Evolutionary conservation across 2,888 invertebrate genomes (phyloP), one percentile per base, ranked within the genome.

Genomic region (Rotaria magnacalcarata): DNA sequence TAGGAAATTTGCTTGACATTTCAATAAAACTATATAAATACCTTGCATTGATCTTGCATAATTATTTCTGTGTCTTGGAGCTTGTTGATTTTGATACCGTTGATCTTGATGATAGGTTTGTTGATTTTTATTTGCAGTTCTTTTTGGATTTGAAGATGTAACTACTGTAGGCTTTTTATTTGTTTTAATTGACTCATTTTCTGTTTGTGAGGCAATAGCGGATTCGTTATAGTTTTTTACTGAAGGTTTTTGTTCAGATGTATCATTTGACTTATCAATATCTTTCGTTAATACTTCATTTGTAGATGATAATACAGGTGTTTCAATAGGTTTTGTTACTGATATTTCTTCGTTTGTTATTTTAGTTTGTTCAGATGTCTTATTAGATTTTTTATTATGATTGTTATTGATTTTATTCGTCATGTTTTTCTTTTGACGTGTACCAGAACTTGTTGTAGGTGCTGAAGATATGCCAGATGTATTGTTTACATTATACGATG

Each of bases 81-180:
- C 24, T 47, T 47, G 47, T 80, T 47, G 43, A 43, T 80, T 43
- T 47, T 80, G 47, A 47, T 80, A 47, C 0, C 47, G 47, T 80
- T 47, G 43, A n/a, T 47, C 80, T 47, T 47, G 80, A 47, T 80
- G 47, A 47, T 80, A 67, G 16, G 14, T 67, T 67, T 67, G 67
- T 67, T 67, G 67, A 34, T 67, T 34, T 67, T 67, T 80, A 80
- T 80, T 80, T n/a, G 80, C 24, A 11, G n/a, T 47, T 80, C 67
- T 34, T 67, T 67, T 67, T 19, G 67, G 3, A 67, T 67, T 56
- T 27, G 34, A 67, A 16, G 67, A 4, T 67, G 67, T 34, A 34
- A 27, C 47, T 47, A 14, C 4, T 47, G 80, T n/a, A 47, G 2
- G 8, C 47, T 80, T 80, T 47, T 80, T 67, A 34, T 67, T 67